Evolutionary conservation across 1,140 invertebrate species (phyloP), one percentile per base, ranked within the genome.

Genomic region (Drosophila bifasciata): DNA sequence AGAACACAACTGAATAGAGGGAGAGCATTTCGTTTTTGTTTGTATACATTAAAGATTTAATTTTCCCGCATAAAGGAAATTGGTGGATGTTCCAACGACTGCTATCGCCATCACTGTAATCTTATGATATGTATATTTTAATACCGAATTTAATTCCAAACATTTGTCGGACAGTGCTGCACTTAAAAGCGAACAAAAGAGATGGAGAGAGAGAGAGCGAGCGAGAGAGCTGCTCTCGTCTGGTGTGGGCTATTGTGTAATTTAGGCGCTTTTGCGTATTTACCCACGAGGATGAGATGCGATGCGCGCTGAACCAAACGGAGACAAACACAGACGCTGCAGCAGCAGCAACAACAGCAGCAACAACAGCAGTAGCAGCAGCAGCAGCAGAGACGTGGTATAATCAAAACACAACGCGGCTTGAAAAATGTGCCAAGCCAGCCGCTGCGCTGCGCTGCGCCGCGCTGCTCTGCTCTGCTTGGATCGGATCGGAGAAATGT

Each of bases 251-350:
- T 75, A 86, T 88, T 86, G 81, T 86, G 83, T 88, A 86, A 86
- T 86, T 60, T 86, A 88, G 74, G 74, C 69, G 81, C 81, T 86
- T 59, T 81, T 85, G 80, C 73, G 81, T 86, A 83, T 86, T 86
- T 86, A 88, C 83, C 83, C 83, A 86, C 83, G 84, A 88, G 84
- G 83, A 88, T 88, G 83, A 88, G 78, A 83, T 71, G 75, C 84
- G 78, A 79, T 71, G 84, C 78, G 77, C 81, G 75, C 83, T 88
- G 83, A 88, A 88, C 83, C 78, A 63, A 71, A 88, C 64, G 83
- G 63, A 70, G 66, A 83, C 78, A 88, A 79, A 76, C 70, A 88
- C 79, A 88, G 78, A 80, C 74, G 59, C 59, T 46, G 66, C 21
- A 21, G 62, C 63, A 59, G 53, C 53, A 43, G 21, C 43, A 21